Conservation (phyloP, 2,888 invertebrate genomes). For the Drosophila koepferae region DNA sequence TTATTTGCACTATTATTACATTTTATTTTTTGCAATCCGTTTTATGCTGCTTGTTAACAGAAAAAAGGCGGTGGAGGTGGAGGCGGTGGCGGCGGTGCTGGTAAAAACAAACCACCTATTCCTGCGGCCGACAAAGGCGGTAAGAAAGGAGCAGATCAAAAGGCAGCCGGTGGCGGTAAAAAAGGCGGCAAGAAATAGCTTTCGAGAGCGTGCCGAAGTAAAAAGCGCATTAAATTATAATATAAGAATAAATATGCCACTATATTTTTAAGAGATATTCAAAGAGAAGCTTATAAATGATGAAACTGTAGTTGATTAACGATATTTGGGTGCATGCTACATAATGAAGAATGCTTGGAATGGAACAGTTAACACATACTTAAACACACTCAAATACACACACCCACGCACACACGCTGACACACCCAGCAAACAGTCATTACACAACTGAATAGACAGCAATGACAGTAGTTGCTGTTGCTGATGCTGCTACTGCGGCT, state of each 20-base stretch:
- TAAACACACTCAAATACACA: no score
- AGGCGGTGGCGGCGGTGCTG: constrained; percentile 46
- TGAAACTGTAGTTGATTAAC: not conserved
- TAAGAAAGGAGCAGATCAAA: constrained; percentile 81
- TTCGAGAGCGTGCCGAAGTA: constrained; percentile 30
- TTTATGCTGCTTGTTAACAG: constrained; percentile 56
- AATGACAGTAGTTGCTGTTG: constrained; percentile 16
- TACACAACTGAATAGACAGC: constrained; percentile 42
- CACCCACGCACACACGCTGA: constrained; percentile 14
- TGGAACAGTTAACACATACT: constrained; percentile 33
- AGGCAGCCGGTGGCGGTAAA: constrained; percentile 76
- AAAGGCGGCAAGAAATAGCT: constrained; percentile 83
- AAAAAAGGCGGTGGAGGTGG: constrained; percentile 73
- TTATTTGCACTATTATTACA: constrained; percentile 44
- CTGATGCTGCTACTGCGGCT: constrained; percentile 2
- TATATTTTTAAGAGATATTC: constrained; percentile 41
- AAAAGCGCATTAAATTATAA: constrained; percentile 61
- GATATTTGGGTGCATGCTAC: constrained; percentile 24
- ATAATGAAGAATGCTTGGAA: constrained; percentile 39
- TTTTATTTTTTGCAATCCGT: constrained; percentile 44
- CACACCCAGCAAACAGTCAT: constrained; percentile 9
- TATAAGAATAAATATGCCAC: constrained; percentile 43
- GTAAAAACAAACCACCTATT: constrained; percentile 70
- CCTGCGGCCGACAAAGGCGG: constrained; percentile 64
- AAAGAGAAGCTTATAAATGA: constrained; percentile 17